These are phyloP conservation scores for Steatornis caripensis DNA, from an alignment of 2,113 vertebrate species.

Conservation along the genomic window DNA sequence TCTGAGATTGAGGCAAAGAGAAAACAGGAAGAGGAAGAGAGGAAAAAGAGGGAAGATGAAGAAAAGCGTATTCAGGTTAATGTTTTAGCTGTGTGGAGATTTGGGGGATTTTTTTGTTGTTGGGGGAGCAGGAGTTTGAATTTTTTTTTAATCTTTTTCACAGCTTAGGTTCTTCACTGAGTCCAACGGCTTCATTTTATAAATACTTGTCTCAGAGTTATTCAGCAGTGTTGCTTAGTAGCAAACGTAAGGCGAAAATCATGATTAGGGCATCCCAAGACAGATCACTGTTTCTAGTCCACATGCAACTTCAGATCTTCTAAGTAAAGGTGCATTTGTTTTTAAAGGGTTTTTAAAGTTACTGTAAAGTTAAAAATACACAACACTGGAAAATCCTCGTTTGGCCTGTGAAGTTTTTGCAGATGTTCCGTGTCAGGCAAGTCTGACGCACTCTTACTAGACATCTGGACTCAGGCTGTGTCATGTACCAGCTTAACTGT, in stretches of 20 bases:
- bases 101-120: neutral
- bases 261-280: neutral
- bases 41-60: slow-evolving; percentile 91
- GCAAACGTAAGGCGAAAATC: neutral
- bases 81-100: neutral
- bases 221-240: neutral
- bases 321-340: neutral
- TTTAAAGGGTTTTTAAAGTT: neutral
- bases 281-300: neutral
- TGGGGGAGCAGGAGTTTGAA: too few relatives aligned
- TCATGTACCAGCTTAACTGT: neutral
- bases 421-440: neutral
- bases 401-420: neutral
- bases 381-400: neutral
- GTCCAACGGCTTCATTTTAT: neutral
- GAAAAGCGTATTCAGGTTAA: slow-evolving; percentile 87
- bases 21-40: slow-evolving; percentile 91
- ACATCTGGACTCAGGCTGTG: neutral
- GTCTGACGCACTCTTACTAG: neutral
- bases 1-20: slow-evolving; percentile 93
- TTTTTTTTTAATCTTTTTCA: neutral
- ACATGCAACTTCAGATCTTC: neutral
- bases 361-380: neutral
- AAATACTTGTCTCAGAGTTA: neutral
- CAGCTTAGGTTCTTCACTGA: neutral